These are phyloP conservation scores for Noctua janthe DNA, from an alignment of 2,888 invertebrate species.

Conservation along the genomic window DNA sequence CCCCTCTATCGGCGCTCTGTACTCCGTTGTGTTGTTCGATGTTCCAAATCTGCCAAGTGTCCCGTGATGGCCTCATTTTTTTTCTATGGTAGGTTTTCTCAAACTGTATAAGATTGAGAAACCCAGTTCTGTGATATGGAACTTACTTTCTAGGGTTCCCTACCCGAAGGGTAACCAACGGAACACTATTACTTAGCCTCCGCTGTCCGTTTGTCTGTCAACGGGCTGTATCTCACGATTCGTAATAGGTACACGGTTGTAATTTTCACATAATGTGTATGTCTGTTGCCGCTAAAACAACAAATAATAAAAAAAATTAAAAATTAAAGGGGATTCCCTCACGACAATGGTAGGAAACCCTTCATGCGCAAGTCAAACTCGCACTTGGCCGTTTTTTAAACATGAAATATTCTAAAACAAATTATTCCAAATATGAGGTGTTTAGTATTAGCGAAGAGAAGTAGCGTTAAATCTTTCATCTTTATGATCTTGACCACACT, in stretches of 20 bases:
- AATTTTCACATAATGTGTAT: too few species aligned
- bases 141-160: neutral
- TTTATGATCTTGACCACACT: neutral
- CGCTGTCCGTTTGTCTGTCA: too few species aligned
- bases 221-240: too few species aligned
- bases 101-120: neutral
- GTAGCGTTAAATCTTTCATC: neutral
- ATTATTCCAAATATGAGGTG: neutral
- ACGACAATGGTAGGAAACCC: too few species aligned
- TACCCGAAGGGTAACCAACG: too few species aligned
- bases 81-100: neutral
- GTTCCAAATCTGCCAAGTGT: neutral
- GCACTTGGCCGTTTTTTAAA: neutral
- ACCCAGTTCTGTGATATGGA: neutral
- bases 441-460: neutral
- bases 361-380: too few species aligned
- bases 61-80: neutral
- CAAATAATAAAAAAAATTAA: too few species aligned
- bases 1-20: too few species aligned
- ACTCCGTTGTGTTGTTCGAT: neutral
- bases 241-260: too few species aligned
- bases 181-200: too few species aligned
- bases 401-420: neutral
- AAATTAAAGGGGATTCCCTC: too few species aligned
- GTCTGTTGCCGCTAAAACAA: too few species aligned